phyloP scores from a whole-genome alignment of 2,797 vertebrate genomes.

The Odontamblyopus lacepedii region DNA sequence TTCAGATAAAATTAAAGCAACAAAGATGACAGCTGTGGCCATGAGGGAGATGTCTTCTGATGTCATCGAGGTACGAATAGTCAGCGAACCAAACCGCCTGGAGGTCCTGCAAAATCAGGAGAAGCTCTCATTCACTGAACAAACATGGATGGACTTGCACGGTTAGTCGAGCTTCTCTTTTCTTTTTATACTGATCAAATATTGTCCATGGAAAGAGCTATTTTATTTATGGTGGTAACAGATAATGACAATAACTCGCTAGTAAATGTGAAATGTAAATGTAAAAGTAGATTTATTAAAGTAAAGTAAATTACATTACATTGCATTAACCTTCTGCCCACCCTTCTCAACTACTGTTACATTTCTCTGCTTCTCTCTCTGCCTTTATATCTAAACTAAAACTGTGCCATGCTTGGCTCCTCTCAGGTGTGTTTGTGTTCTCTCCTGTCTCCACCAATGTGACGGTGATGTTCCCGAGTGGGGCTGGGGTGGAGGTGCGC shows the following conservation, averaged over 20 bases:
- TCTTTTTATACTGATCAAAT: neutral
- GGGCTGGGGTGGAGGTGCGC: slow-evolving; percentile 84
- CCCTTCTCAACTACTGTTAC: neutral
- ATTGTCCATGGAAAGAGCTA: neutral
- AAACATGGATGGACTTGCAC: slow-evolving; percentile 90
- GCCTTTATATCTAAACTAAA: neutral
- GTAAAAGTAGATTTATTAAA: too few relatives aligned
- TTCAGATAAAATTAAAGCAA: slow-evolving; percentile 74
- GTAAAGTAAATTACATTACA: too few relatives aligned
- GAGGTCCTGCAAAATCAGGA: slow-evolving; percentile 88
- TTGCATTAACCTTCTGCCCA: too few relatives aligned
- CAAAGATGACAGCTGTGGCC: slow-evolving; percentile 81
- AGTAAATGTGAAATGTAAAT: too few relatives aligned
- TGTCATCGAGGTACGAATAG: slow-evolving; percentile 85
- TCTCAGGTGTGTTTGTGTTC: slow-evolving; percentile 86
- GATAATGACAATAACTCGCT: neutral
- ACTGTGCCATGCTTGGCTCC: neutral
- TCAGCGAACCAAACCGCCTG: slow-evolving; percentile 31
- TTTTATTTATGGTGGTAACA: neutral
- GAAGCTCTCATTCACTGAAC: slow-evolving; percentile 82
- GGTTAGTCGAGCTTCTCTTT: slow-evolving; percentile 66
- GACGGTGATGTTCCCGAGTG: slow-evolving; percentile 89
- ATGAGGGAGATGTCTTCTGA: slow-evolving; percentile 85
- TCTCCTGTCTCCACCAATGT: slow-evolving; percentile 70
- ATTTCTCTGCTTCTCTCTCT: neutral